Conservation (phyloP, 2,888 invertebrate species). For the Macrophya alboannulata region DNA sequence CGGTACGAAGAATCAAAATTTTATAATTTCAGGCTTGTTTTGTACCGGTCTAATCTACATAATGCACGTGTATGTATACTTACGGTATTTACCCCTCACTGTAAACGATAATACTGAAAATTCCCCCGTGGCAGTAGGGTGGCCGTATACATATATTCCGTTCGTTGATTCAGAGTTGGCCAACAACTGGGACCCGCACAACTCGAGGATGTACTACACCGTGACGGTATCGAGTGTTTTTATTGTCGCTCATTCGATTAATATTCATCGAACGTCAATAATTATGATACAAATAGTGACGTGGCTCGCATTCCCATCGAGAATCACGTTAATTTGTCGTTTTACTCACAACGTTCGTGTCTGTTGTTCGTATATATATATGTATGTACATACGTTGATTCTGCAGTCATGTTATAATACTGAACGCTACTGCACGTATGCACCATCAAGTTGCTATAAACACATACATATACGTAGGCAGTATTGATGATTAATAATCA, state of each 20-base stretch:
- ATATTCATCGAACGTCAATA: conserved; percentile 45
- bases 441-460: no score
- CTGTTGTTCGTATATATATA: no score
- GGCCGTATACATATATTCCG: conserved; percentile 9
- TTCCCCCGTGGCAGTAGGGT: neutral
- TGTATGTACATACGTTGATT: no score
- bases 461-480: no score
- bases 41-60: neutral
- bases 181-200: neutral
- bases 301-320: conserved; percentile 42
- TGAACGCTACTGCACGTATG: no score
- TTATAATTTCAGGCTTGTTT: neutral
- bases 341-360: neutral
- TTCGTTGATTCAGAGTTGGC: neutral
- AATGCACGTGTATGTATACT: neutral
- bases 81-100: conserved; percentile 13
- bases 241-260: conserved; percentile 43
- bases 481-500: no score
- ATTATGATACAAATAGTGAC: conserved; percentile 50
- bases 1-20: neutral
- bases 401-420: no score
- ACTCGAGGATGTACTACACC: conserved; percentile 16
- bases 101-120: conserved; percentile 28
- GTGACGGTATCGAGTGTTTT: conserved; percentile 7
- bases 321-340: conserved; percentile 37